Conservation (phyloP, 2,888 invertebrate genomes). For the Drosophila mulleri region DNA sequence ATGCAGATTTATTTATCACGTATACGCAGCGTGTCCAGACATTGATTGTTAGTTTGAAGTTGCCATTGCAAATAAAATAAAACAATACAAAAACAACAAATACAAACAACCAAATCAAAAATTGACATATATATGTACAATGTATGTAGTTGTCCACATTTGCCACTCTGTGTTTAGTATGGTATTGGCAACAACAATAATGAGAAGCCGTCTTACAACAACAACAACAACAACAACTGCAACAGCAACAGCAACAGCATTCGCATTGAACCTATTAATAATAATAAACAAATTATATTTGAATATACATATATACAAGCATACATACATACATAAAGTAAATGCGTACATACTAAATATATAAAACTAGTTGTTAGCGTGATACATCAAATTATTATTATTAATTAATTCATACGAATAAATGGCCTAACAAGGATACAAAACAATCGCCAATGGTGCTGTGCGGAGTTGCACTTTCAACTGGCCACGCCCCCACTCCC, state of each 20-base stretch:
- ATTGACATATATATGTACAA: constrained; percentile 12
- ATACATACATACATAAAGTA: constrained; percentile 40
- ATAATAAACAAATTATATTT: constrained; percentile 47
- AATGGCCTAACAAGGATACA: constrained; percentile 65
- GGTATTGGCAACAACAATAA: constrained; percentile 48
- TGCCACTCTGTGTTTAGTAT: constrained; percentile 31
- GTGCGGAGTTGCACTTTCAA: constrained; percentile 23
- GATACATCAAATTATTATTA: constrained; percentile 73
- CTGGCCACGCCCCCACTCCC: not conserved
- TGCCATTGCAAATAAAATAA: constrained; percentile 19
- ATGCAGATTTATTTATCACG: constrained; percentile 8
- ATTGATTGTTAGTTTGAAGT: constrained; percentile 19
- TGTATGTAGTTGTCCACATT: constrained; percentile 16
- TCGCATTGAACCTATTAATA: constrained; percentile 33
- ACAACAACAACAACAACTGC: not conserved
- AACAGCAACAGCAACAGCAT: not conserved
- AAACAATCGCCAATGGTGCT: constrained; percentile 28
- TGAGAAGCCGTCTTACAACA: constrained; percentile 49
- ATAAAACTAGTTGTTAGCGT: constrained; percentile 74
- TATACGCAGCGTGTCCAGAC: constrained; percentile 7
- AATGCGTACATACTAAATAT: constrained; percentile 47
- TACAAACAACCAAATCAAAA: not conserved
- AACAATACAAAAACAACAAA: not conserved
- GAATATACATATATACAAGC: constrained; percentile 41
- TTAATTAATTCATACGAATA: constrained; percentile 69